These are phyloP conservation scores for Eurypyga helias DNA, from an alignment of 2,113 vertebrate species.

Conservation along the genomic window DNA sequence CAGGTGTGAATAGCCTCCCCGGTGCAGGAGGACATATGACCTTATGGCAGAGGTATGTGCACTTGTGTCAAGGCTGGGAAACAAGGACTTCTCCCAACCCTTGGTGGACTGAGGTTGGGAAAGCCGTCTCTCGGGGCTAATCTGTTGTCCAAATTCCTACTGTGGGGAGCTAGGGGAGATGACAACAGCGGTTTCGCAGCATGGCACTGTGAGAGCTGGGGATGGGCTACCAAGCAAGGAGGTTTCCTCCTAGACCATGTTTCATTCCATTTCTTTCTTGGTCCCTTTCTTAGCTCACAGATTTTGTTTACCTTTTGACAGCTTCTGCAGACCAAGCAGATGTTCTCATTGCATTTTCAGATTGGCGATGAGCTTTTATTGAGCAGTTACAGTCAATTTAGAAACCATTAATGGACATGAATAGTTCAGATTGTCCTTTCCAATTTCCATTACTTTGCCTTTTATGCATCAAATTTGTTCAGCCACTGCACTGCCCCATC, in stretches of 20 bases:
- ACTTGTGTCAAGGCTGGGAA: not conserved
- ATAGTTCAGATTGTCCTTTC: constrained; percentile 36
- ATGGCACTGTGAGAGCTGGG: not conserved
- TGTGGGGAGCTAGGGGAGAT: not conserved
- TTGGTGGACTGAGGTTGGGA: not conserved
- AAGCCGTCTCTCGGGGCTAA: not conserved
- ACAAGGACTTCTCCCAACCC: not conserved
- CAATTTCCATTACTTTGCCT: constrained; percentile 33
- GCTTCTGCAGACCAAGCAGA: not conserved
- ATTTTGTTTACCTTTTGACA: not conserved
- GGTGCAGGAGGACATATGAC: not conserved
- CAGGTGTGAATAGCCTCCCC: not conserved
- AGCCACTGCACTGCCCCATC: not conserved
- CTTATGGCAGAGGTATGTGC: fast-evolving
- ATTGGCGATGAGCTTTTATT: not conserved
- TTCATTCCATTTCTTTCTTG: not conserved
- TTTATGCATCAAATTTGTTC: not conserved
- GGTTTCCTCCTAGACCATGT: not conserved
- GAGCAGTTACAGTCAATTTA: constrained; percentile 39
- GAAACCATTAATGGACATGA: constrained; percentile 21
- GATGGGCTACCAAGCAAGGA: not conserved
- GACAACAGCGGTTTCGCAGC: not conserved
- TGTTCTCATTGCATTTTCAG: not conserved
- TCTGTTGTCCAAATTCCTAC: not conserved
- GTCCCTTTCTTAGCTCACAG: not conserved